These are phyloP conservation scores for Clarias macrocephalus DNA, from an alignment of 2,113 vertebrate species.

Conservation along the genomic window DNA sequence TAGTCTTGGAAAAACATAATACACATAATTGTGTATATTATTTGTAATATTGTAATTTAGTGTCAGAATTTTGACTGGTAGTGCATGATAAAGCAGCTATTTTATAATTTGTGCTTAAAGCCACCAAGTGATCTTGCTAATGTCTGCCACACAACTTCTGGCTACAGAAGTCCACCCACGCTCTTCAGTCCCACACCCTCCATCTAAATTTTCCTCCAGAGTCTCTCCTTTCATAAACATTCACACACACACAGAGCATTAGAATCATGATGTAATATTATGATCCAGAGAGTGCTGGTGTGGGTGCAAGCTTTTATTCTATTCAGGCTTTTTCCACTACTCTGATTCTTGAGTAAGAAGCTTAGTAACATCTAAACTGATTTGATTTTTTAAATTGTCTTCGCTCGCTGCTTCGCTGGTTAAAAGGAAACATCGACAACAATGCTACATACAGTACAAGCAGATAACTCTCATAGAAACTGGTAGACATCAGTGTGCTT, in stretches of 20 bases:
- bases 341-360: not conserved
- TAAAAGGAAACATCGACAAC: not conserved
- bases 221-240: constrained; percentile 4
- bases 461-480: not conserved
- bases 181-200: not conserved
- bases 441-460: not conserved
- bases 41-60: not conserved
- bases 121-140: not conserved
- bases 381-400: not conserved
- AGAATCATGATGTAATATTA: constrained; percentile 8
- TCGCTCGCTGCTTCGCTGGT: not conserved
- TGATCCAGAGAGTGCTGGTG: not conserved
- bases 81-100: not conserved
- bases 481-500: not conserved
- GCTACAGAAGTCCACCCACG: not conserved
- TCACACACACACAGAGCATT: not conserved
- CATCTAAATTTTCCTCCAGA: not conserved
- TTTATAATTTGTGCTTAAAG: not conserved
- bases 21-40: too few relatives aligned
- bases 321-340: not conserved
- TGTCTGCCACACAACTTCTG: not conserved
- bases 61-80: not conserved
- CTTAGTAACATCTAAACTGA: not conserved
- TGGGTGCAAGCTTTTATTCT: not conserved
- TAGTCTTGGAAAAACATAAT: not conserved